Evolutionary conservation across 2,113 vertebrate species (phyloP), one percentile per base, ranked within the genome.

Genomic region (Larimichthys crocea): DNA sequence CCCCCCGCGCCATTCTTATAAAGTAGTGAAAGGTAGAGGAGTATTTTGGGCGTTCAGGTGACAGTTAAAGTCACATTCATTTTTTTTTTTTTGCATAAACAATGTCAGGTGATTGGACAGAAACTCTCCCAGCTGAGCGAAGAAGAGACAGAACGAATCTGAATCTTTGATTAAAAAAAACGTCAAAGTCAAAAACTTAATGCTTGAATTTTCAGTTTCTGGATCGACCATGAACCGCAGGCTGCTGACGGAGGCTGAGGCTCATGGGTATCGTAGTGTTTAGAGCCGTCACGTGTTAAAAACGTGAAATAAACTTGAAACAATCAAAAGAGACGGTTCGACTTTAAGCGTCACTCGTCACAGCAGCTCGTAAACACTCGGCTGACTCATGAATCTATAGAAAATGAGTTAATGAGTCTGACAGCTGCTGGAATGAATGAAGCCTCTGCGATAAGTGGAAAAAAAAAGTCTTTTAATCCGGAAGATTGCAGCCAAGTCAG

Each of bases 41-140:
- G 76, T 76, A 46, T 78, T 82, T 64, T 57, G 44, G 31, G 66
- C 24, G 12, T 26, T 57, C 35, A 11, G 22, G 64, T 19, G 74
- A 44, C 53, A n/a, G 31, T 20, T 2, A 44, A 10, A 24, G n/a
- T 26, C 46, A 0, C 10, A 10, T 62, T 42, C 19, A 40, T 42
- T 42, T 42, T 64, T 35, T 35, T n/a, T 35, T 35, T 35, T 50
- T 64, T 26, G 52, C 16, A 15, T 24, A 6, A 15, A 55, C 22
- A 22, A 12, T 1, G 42, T 50, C 17, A 5, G 12, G 29, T n/a
- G 26, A 79, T 15, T 12, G 70, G 20, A 40, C 35, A 40, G 35
- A 8, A 40, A 40, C 35, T 40, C 7, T 40, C 35, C 35, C 7
- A 9, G 7, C 35, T 2, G 35, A 40, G 35, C 7, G 1, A 35